Evolutionary conservation across 2,797 vertebrate genomes (phyloP).

Genomic region (Peromyscus nudipes): DNA sequence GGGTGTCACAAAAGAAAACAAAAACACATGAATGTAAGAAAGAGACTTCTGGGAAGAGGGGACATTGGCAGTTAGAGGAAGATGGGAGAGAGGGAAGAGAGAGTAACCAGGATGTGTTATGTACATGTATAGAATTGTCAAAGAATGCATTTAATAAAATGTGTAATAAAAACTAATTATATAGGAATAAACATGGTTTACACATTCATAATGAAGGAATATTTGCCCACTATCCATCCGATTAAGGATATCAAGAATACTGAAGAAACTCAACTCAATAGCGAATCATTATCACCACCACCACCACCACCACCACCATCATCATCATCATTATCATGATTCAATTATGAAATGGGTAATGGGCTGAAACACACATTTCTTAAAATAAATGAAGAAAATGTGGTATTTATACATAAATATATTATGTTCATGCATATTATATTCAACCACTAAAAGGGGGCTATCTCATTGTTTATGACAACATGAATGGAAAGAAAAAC

Average conservation of each 20-base stretch:
- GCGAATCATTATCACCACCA: not conserved
- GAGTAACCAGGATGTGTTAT: not conserved
- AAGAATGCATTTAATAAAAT: not conserved
- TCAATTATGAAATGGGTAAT: not conserved
- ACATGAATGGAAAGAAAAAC: not conserved
- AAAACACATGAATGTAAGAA: not conserved
- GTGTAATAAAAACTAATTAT: not conserved
- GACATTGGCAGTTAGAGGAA: too few species aligned
- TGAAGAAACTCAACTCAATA: not conserved
- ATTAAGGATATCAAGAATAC: not conserved
- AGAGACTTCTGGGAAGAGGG: not conserved
- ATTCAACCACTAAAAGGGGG: too few species aligned
- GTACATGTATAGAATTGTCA: not conserved
- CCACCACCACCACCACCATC: not conserved
- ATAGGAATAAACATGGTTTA: not conserved
- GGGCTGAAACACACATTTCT: not conserved
- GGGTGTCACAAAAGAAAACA: not conserved
- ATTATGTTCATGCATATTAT: not conserved
- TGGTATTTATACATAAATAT: not conserved
- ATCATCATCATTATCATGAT: not conserved
- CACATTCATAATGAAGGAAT: not conserved
- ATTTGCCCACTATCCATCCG: not conserved
- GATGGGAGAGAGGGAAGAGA: not conserved
- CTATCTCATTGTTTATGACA: not conserved
- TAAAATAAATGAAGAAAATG: not conserved